phyloP scores from a whole-genome alignment of 2,113 vertebrate genomes.

The Myocastor coypus region DNA sequence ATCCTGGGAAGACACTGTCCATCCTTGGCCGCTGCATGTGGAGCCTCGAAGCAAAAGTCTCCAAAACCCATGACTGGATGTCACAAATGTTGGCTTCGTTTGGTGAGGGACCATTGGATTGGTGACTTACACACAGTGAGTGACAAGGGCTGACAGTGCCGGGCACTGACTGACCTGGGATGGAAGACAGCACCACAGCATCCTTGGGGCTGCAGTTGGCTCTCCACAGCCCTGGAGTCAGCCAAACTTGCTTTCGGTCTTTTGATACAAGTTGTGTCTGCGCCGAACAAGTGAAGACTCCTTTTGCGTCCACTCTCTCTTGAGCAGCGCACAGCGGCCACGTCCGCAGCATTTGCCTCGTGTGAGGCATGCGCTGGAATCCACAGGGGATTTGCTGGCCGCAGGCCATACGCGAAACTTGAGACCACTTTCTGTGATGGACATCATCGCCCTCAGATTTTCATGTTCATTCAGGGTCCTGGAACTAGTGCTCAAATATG shows the following conservation, averaged over 20 bases:
- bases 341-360: too few species aligned
- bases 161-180: slow-evolving; percentile 71
- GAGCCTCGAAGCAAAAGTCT: slow-evolving; percentile 80
- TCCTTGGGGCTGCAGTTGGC: not conserved
- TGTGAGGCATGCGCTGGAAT: not conserved
- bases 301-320: not conserved
- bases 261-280: not conserved
- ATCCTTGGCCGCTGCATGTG: slow-evolving; percentile 63
- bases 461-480: not conserved
- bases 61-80: slow-evolving; percentile 78
- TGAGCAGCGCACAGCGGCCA: not conserved
- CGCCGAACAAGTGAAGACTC: too few species aligned
- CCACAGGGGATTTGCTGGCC: too few species aligned
- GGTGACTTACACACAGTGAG: slow-evolving; percentile 74
- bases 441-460: not conserved
- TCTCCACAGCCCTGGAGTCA: not conserved
- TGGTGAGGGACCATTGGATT: slow-evolving; percentile 78
- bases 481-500: not conserved
- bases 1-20: slow-evolving; percentile 70
- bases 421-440: not conserved
- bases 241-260: not conserved
- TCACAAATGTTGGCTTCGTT: slow-evolving; percentile 80
- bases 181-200: slow-evolving; percentile 73
- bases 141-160: slow-evolving; percentile 74
- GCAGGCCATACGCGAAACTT: not conserved